Evolutionary conservation across 23 tunicate species (phyloP).

Genomic region (Styela plicata): DNA sequence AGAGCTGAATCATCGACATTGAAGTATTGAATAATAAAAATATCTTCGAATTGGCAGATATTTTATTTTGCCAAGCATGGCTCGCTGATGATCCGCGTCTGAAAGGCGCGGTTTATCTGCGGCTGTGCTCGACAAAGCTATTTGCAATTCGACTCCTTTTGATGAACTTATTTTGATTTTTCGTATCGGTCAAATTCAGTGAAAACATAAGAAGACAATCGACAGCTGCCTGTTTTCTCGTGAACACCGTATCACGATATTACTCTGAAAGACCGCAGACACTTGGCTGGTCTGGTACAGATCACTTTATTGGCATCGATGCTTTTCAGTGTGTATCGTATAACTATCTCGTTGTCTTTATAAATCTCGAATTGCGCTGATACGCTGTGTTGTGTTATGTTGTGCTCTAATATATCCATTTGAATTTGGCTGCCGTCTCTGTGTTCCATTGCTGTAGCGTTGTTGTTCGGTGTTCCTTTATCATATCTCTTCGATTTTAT

Average conservation of each 20-base stretch:
- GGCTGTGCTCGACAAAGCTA: too few relatives aligned
- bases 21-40: not conserved
- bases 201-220: not conserved
- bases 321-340: too few relatives aligned
- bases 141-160: not conserved
- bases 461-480: not conserved
- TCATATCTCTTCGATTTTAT: not conserved
- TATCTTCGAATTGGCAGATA: too few relatives aligned
- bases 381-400: too few relatives aligned
- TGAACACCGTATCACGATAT: not conserved
- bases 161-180: not conserved
- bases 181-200: not conserved
- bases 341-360: too few relatives aligned
- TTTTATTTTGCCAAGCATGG: too few relatives aligned
- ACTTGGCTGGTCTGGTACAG: not conserved
- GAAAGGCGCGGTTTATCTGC: too few relatives aligned
- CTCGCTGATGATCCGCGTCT: too few relatives aligned
- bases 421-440: too few relatives aligned
- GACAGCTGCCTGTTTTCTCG: not conserved
- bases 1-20: not conserved
- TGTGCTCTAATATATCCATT: too few relatives aligned
- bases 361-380: too few relatives aligned
- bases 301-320: not conserved
- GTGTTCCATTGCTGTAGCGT: too few relatives aligned
- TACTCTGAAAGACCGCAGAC: not conserved